Conservation (phyloP, 2,797 vertebrate species). For the Agapornis canus region DNA sequence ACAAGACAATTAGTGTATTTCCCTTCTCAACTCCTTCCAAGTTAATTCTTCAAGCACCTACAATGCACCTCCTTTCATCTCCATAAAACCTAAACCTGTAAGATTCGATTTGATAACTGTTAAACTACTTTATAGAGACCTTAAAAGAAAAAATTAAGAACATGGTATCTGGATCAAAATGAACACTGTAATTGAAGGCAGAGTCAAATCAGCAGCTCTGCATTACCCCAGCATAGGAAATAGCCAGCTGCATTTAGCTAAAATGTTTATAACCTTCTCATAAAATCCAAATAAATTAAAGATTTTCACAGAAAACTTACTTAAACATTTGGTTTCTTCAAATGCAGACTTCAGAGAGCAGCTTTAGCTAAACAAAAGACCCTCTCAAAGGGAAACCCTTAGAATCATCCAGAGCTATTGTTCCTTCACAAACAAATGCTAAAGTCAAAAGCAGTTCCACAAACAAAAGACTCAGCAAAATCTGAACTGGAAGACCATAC, state of each 20-base stretch:
- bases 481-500: background rate
- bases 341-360: background rate
- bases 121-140: background rate
- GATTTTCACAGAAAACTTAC: background rate
- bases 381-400: background rate
- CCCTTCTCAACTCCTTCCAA: background rate
- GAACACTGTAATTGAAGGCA: background rate
- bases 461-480: background rate
- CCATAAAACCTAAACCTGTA: background rate
- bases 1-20: background rate
- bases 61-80: background rate
- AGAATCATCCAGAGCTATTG: background rate
- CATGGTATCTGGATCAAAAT: background rate
- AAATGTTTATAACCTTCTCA: background rate
- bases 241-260: background rate
- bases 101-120: background rate
- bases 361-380: background rate
- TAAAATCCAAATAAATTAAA: background rate
- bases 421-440: background rate
- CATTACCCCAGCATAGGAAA: background rate
- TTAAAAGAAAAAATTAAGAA: background rate
- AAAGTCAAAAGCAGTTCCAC: constrained; percentile 7
- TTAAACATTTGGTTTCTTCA: constrained; percentile 1
- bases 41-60: background rate
- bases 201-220: background rate